These are phyloP conservation scores for Eidolon dupreanum DNA, from an alignment of 2,797 vertebrate species.

Conservation along the genomic window DNA sequence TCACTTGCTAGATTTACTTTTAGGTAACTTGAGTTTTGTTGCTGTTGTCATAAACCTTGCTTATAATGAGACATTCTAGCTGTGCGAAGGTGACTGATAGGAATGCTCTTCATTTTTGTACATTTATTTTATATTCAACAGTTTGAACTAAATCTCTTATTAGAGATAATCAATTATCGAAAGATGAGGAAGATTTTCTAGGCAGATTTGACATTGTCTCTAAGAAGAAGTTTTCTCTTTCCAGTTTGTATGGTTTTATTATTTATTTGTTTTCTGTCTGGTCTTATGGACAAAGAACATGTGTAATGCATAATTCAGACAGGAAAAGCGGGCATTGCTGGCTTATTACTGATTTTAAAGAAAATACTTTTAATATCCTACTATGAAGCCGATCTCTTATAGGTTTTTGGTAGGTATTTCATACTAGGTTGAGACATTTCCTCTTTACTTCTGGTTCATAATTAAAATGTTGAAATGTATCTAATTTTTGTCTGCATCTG, in stretches of 20 bases:
- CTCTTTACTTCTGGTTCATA: background rate
- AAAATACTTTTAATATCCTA: background rate
- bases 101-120: background rate
- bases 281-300: no score
- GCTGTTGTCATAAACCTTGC: background rate
- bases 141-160: background rate
- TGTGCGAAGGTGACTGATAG: background rate
- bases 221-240: background rate
- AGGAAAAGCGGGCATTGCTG: background rate
- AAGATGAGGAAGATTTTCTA: background rate
- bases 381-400: background rate
- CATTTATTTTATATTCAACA: background rate
- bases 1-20: background rate
- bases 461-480: background rate
- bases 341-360: background rate
- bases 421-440: background rate
- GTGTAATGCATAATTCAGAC: background rate
- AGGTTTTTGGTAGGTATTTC: background rate
- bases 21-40: background rate
- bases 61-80: background rate
- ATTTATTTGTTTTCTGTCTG: background rate
- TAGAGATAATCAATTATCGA: background rate
- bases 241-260: background rate
- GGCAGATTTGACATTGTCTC: background rate
- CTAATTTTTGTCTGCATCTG: background rate